Evolutionary conservation across 2,113 vertebrate genomes (phyloP), one percentile per base, ranked within the genome.

Genomic region (Chlamydotis undulata): DNA sequence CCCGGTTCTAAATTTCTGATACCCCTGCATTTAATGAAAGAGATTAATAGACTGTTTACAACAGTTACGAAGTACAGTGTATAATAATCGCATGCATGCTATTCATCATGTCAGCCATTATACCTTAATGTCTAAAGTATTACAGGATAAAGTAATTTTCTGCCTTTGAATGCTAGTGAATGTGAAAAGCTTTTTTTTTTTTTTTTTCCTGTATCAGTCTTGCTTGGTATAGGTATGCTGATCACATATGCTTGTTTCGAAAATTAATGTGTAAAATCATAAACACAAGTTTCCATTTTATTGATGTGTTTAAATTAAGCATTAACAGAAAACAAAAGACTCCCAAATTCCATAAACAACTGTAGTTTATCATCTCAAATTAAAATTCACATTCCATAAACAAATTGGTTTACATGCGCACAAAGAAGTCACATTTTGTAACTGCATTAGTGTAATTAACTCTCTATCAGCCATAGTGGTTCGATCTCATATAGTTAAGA

Each of bases 281-380:
- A 92, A 93, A 74, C 35, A 50, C 15, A 37, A 82, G 19, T 31
- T 43, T 85, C 19, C 5, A 74, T 87, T 87, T 92, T 71, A 94
- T 41, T 89, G 37, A 76, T 90, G 50, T 81, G 35, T 2, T 90
- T 65, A 94, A 93, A 93, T 88, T 80, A 90, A 91, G 12, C 16
- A 82, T 77, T 92, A 85, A 56, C 63, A 87, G 43, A 91, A 96
- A 91, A 64, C 22, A 95, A 70, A 35, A 91, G 65, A 84, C 21
- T 89, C 19, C 21, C 76, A 89, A 92, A 91, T 75, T 88, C 70
- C 67, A 75, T 74, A 25, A 75, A 74, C 18, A 89, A 53, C 31
- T 64, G 45, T 31, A 90, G 60, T 92, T 95, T 89, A 70, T 56
- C 77, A 86, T 65, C 11, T 9, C 14, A 10, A 91, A 82, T 93